Conservation (phyloP, 2,797 vertebrate genomes). For the Ceryle rudis region DNA sequence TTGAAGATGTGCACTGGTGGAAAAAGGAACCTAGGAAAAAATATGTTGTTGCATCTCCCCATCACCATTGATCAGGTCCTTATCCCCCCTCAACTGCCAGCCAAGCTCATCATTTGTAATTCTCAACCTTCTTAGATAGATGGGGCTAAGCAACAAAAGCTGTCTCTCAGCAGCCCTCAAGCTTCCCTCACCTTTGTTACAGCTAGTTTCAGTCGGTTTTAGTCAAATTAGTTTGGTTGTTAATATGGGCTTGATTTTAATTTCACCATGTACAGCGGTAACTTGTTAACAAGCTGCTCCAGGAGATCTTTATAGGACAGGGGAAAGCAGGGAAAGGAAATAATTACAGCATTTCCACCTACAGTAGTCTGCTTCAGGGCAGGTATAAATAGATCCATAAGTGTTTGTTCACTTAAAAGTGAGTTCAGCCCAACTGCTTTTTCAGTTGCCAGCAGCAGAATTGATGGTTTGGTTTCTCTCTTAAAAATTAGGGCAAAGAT, state of each 20-base stretch:
- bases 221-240: not conserved
- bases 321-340: slow-evolving; percentile 54
- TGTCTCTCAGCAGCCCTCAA: not conserved
- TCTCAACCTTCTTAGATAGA: slow-evolving; percentile 44
- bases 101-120: slow-evolving; percentile 30
- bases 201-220: not conserved
- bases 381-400: slow-evolving; percentile 71
- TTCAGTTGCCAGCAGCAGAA: slow-evolving; percentile 29
- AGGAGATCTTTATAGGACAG: slow-evolving; percentile 49
- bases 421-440: slow-evolving; percentile 26
- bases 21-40: not conserved
- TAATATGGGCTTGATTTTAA: not conserved
- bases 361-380: slow-evolving; percentile 63
- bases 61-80: not conserved
- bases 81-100: not conserved
- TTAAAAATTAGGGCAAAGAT: slow-evolving; percentile 1
- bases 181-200: not conserved
- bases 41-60: not conserved
- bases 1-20: not conserved
- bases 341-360: slow-evolving; percentile 67
- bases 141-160: slow-evolving; percentile 42
- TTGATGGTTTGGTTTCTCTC: not conserved
- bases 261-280: not conserved
- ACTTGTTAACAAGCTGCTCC: slow-evolving; percentile 55
- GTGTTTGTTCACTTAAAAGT: slow-evolving; percentile 53